These are phyloP conservation scores for Coranthus polyacanthus DNA, from an alignment of 2,797 vertebrate genomes.

Conservation along the genomic window DNA sequence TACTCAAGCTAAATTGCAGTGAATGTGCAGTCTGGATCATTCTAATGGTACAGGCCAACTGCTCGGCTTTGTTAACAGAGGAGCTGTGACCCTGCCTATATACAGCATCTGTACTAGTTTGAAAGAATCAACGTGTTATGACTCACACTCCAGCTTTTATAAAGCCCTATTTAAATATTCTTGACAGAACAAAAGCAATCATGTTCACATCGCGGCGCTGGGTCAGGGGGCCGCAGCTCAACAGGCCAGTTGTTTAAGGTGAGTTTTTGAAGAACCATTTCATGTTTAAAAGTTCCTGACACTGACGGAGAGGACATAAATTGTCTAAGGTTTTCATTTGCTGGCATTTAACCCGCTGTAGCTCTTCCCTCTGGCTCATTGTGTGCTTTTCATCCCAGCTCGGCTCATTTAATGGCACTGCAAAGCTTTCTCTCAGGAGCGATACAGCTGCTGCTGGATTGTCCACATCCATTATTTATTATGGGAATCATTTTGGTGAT, in stretches of 20 bases:
- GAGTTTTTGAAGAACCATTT: conserved; percentile 41
- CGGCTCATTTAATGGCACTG: conserved; percentile 43
- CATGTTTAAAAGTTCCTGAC: conserved; percentile 63
- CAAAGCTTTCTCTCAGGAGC: conserved; percentile 24
- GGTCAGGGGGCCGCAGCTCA: conserved; percentile 73
- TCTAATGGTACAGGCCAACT: conserved; percentile 82
- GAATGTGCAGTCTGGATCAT: conserved; percentile 91
- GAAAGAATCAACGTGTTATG: conserved; percentile 89
- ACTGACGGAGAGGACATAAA: conserved; percentile 41
- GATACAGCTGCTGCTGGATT: conserved; percentile 21
- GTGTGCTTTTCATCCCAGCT: conserved; percentile 47
- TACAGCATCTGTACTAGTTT: conserved; percentile 89
- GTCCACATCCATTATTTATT: conserved; percentile 52
- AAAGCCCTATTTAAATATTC: conserved; percentile 87
- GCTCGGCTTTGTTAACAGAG: conserved; percentile 93
- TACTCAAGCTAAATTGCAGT: conserved; percentile 97
- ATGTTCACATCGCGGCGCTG: conserved; percentile 55
- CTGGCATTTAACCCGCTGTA: conserved; percentile 54
- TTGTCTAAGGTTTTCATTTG: conserved; percentile 60
- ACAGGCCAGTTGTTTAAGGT: conserved; percentile 57
- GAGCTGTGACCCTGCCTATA: conserved; percentile 89
- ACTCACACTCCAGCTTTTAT: conserved; percentile 89
- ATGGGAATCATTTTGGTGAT: conserved; percentile 13
- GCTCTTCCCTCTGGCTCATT: conserved; percentile 26
- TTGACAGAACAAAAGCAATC: conserved; percentile 78